Evolutionary conservation across 2,888 invertebrate genomes (phyloP), one percentile per base, ranked within the genome.

Genomic region (Drosophila leonis): DNA sequence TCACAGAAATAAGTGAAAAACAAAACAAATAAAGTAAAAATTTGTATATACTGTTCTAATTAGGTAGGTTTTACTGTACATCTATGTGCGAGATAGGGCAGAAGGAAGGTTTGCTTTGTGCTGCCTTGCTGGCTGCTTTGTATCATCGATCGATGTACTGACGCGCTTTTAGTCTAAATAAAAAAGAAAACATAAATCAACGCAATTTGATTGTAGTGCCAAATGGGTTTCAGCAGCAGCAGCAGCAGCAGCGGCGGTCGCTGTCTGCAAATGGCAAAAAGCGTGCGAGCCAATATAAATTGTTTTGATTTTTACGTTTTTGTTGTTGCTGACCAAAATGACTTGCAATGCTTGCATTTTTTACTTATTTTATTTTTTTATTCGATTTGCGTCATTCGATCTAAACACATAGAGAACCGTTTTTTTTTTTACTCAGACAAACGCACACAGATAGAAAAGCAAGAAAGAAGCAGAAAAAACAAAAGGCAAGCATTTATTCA

Each of bases 331-430:
- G 60, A 33, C 29, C 56, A 31, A 65, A 78, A 67, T 79, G 77
- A 77, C 72, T 81, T 72, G 81, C 82, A 68, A 63, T 71, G 75
- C 66, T 72, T 78, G 78, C 74, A 75, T 63, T 54, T 54, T 44
- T 72, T 24, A 2, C 2, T 24, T 24, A 2, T 24, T 24, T 52
- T 44, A 3, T 46, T 52, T 44, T 4, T 46, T 42, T 60, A 62
- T 73, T 71, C 66, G 44, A 81, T 82, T 84, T 87, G 78, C 86
- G 89, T 86, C 86, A 86, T 87, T 78, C 72, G 54, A 56, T 60
- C 15, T 37, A 63, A 39, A 63, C 59, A 56, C 60, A 52, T 27
- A 48, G 29, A 60, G n/a, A n/a, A 33, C 20, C 20, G n/a, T 46
- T 48, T 37, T 24, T 24, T 24, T 24, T 24, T 27, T 59, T 55